Base-by-base conservation (phyloP, 2,797 vertebrate genomes). In the Labeo calbasu region DNA sequence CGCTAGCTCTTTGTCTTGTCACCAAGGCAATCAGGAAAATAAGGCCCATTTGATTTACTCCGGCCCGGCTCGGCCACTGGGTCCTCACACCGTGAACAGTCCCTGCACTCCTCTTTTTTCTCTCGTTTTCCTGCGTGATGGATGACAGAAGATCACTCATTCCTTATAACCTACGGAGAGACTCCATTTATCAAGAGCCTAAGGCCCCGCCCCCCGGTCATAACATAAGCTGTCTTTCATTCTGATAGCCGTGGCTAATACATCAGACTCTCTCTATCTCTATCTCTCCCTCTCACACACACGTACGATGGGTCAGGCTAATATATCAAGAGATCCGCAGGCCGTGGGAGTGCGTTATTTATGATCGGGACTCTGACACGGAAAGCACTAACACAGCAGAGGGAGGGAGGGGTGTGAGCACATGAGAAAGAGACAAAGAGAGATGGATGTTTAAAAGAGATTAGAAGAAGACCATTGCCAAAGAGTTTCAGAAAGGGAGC, bases 311-410 rank as follows among this genome's bases (percentile, higher is more conserved):
- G 89, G 86, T 91, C 86, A 89, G 88, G 92, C 90, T 91, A 91
- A 89, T 92, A 92, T 85, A 92, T 92, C 90, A 94, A 70, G 84
- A 91, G 91, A 85, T 91, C 89, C 88, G 76, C 85, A 77, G 84
- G 88, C 91, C 89, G 84, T 87, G 92, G 92, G 89, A 93, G 94
- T 94, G 90, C 92, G 93, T 95, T 95, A 95, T 93, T 93, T 94
- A 92, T 93, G 93, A 93, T 91, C 76, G 90, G 91, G 90, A 90
- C 84, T 87, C 90, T 85, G 87, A 93, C 91, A 93, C 87, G 91
- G 89, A 92, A 89, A 90, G 85, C 90, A 88, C 90, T 88, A 90
- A 91, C 72, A 86, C 81, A 81, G 70, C 70, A 81, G 53, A 77
- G 46, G 81, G 23, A 23, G 66, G 76, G 65, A 82, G 77, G 84